phyloP scores from a whole-genome alignment of 1,140 invertebrate genomes.

The Solen grandis region DNA sequence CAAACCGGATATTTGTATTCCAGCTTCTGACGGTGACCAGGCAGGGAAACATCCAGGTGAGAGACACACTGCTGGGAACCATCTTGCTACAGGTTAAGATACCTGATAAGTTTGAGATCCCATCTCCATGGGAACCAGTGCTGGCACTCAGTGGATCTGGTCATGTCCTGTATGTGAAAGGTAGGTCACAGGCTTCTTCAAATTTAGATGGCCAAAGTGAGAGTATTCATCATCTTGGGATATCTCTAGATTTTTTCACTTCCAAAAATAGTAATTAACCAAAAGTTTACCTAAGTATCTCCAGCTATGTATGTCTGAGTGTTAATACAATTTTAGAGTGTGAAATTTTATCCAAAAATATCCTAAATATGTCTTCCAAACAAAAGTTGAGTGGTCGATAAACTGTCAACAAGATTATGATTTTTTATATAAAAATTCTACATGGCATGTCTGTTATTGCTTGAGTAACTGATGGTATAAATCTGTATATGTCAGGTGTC shows the following conservation, averaged over 20 bases:
- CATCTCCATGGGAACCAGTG: conserved; percentile 76
- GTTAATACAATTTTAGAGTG: background rate
- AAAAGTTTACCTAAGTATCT: background rate
- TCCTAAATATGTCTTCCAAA: background rate
- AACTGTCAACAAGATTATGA: background rate
- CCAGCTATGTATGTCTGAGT: background rate
- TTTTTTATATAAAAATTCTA: background rate
- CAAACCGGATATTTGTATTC: no score
- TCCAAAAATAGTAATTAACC: background rate
- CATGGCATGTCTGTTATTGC: background rate
- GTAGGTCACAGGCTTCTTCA: conserved; percentile 50
- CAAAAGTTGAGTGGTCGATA: background rate
- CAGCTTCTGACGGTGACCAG: conserved; percentile 71
- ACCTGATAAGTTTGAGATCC: conserved; percentile 66
- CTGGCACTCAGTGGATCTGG: conserved; percentile 69
- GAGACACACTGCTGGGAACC: conserved; percentile 70
- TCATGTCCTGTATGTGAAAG: conserved; percentile 75
- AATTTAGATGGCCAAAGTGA: background rate
- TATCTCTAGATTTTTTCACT: background rate
- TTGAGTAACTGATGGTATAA: background rate
- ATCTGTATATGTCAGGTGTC: conserved; percentile 13
- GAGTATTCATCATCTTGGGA: background rate
- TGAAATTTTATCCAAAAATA: conserved; percentile 1
- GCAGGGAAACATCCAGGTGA: conserved; percentile 68
- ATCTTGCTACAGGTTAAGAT: conserved; percentile 70